Evolutionary conservation across 2,888 invertebrate genomes (phyloP).

Genomic region (Thereva nobilitata): DNA sequence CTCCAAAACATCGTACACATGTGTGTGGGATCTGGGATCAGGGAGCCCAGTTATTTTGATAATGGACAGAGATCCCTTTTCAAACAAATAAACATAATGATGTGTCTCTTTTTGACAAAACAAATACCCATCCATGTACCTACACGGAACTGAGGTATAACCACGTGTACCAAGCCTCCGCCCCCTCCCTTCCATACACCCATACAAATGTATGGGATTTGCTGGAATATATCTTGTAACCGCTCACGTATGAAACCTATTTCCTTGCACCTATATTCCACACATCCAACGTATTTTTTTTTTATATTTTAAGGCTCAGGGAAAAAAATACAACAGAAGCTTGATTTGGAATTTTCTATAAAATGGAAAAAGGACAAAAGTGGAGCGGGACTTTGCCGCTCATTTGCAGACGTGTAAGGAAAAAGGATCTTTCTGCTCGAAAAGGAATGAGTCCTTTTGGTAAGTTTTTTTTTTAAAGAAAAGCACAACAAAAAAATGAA

Average conservation of each 20-base stretch:
- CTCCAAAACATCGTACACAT: too few species aligned
- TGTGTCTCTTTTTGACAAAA: constrained; percentile 38
- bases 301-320: background rate
- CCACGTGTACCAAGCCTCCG: background rate
- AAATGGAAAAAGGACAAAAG: constrained; percentile 35
- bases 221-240: constrained; percentile 29
- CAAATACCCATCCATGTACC: constrained; percentile 36
- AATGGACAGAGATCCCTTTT: constrained; percentile 40
- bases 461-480: constrained; percentile 13
- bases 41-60: constrained; percentile 38
- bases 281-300: background rate
- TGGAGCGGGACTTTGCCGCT: constrained; percentile 36
- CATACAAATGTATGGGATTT: constrained; percentile 5
- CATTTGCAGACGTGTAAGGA: constrained; percentile 33
- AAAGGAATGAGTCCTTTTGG: constrained; percentile 27
- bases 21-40: background rate
- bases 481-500: constrained; percentile 18
- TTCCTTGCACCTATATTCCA: background rate
- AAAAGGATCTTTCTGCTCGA: constrained; percentile 35
- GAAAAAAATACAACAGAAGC: constrained; percentile 34
- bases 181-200: constrained; percentile 9
- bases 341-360: constrained; percentile 41
- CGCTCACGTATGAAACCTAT: constrained; percentile 37
- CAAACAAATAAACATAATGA: constrained; percentile 43
- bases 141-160: constrained; percentile 4